phyloP scores from a whole-genome alignment of 2,888 invertebrate species.

The Hydropsyche betteni region DNA sequence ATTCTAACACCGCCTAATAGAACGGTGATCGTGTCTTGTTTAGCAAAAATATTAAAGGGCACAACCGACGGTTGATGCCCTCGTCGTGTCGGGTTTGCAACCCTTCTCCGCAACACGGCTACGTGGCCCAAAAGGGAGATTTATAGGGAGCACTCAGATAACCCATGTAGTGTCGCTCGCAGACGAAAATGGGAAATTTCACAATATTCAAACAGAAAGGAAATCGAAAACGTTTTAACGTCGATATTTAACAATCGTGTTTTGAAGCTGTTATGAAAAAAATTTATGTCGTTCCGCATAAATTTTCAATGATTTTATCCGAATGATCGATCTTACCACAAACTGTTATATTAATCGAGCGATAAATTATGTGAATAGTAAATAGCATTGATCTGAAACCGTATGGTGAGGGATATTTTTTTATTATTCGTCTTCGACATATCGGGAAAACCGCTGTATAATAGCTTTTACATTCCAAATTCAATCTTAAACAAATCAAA shows the following conservation, averaged over 20 bases:
- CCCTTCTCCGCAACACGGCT: slow-evolving; percentile 16
- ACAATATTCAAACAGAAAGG: slow-evolving; percentile 44
- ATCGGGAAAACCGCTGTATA: too few relatives aligned
- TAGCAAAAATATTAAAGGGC: slow-evolving; percentile 6
- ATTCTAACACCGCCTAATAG: neutral
- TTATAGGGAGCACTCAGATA: slow-evolving; percentile 32
- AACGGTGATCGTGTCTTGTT: neutral
- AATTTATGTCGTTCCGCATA: too few relatives aligned
- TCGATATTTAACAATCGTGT: slow-evolving; percentile 26
- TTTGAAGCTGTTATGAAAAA: too few relatives aligned
- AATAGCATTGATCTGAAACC: too few relatives aligned
- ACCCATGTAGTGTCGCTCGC: slow-evolving; percentile 37
- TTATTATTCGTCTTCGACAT: too few relatives aligned
- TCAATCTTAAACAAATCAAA: too few relatives aligned
- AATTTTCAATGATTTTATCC: too few relatives aligned
- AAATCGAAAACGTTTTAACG: slow-evolving; percentile 44
- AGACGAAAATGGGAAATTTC: slow-evolving; percentile 40
- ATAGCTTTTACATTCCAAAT: too few relatives aligned
- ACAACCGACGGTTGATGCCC: slow-evolving; percentile 4
- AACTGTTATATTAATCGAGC: too few relatives aligned
- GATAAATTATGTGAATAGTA: too few relatives aligned
- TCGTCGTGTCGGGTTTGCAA: neutral
- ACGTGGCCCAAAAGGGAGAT: slow-evolving; percentile 19
- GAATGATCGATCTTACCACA: too few relatives aligned
- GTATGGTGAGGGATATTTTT: too few relatives aligned